These are phyloP conservation scores for Sphenodon punctatus DNA, from an alignment of 2,797 vertebrate species.

Conservation along the genomic window DNA sequence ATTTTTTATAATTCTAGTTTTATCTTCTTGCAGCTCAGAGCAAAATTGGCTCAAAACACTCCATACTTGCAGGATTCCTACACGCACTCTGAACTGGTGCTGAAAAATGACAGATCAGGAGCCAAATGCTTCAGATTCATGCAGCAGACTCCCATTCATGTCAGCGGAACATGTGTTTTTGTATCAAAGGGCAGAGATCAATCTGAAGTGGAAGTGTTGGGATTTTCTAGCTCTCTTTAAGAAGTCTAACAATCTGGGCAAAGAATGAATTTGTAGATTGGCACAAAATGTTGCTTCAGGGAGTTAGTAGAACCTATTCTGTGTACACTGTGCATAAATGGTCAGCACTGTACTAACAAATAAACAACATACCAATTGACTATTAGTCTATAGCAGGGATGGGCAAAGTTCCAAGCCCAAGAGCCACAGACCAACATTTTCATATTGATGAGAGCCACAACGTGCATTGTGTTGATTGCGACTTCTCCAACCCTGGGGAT, in stretches of 20 bases:
- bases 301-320: neutral
- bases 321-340: no score
- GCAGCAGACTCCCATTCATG: neutral
- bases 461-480: no score
- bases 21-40: neutral
- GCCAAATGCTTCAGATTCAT: neutral
- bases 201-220: neutral
- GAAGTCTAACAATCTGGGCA: no score
- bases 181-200: neutral
- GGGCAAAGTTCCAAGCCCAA: no score
- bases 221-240: neutral
- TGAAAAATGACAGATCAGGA: no score
- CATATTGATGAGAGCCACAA: no score
- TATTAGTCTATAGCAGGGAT: no score
- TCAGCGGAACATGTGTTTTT: neutral
- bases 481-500: no score
- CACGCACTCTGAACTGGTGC: neutral
- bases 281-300: neutral
- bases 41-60: neutral
- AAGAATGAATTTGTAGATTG: neutral
- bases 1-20: slow-evolving; percentile 10
- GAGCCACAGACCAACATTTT: no score
- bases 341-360: no score
- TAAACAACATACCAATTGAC: no score
- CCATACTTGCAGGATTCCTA: neutral